Conservation (phyloP, 2,888 invertebrate genomes). For the Galerucella calmariensis region DNA sequence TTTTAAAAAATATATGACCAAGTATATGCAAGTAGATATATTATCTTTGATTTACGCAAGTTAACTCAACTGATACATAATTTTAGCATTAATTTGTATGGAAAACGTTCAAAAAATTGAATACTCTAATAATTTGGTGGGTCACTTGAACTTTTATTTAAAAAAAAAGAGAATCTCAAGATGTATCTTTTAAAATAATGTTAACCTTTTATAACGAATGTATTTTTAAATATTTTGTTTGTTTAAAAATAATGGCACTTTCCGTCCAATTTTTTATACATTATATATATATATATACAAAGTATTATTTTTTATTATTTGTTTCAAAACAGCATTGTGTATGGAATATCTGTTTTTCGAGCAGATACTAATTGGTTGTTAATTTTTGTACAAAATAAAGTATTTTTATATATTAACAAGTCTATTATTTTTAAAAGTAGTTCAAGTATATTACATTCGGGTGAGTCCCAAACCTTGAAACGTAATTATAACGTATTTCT, state of each 20-base stretch:
- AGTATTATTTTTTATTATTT: conserved; percentile 30
- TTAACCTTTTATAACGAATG: neutral
- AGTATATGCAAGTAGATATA: too few relatives aligned
- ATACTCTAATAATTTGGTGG: too few relatives aligned
- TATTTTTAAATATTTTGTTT: neutral
- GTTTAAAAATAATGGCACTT: neutral
- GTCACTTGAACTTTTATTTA: too few relatives aligned
- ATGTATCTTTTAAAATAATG: too few relatives aligned
- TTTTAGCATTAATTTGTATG: too few relatives aligned
- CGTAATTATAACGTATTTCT: conserved; percentile 48
- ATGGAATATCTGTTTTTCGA: conserved; percentile 34
- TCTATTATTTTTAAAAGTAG: conserved; percentile 43
- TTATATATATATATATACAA: conserved; percentile 11
- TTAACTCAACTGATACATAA: too few relatives aligned
- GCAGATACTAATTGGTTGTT: conserved; percentile 36
- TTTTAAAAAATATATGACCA: too few relatives aligned
- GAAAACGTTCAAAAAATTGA: too few relatives aligned
- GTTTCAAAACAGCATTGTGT: conserved; percentile 20
- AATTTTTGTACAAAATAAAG: conserved; percentile 49
- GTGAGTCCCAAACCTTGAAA: conserved; percentile 44
- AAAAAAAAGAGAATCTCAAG: too few relatives aligned
- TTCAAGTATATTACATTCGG: conserved; percentile 50
- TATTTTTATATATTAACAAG: conserved; percentile 35
- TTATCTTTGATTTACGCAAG: too few relatives aligned
- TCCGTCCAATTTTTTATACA: conserved; percentile 35